Evolutionary conservation across 2,888 invertebrate genomes (phyloP).

Genomic region (Drosophila lutescens): DNA sequence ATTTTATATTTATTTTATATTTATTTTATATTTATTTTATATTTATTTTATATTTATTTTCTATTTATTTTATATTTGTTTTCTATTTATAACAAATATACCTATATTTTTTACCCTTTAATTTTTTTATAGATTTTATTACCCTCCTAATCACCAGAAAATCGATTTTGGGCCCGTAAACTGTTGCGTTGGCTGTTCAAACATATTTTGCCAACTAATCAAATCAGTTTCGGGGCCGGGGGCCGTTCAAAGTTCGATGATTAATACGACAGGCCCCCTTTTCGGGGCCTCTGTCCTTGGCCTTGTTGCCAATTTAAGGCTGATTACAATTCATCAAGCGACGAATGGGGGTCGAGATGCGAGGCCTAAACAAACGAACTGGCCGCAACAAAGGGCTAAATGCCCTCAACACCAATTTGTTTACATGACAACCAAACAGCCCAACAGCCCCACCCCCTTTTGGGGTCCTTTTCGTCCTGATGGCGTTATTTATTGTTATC

Average conservation of each 20-base stretch:
- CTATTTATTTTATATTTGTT: no score
- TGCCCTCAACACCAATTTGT: conserved; percentile 73
- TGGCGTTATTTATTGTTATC: conserved; percentile 78
- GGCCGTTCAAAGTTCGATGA: conserved; percentile 53
- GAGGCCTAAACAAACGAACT: conserved; percentile 59
- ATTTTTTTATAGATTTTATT: no score
- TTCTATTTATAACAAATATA: no score
- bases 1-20: no score
- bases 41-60: no score
- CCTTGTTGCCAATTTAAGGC: conserved; percentile 58
- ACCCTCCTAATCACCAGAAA: conserved; percentile 4
- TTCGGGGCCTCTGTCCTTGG: conserved; percentile 12
- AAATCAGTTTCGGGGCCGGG: conserved; percentile 16
- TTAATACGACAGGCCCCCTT: conserved; percentile 52
- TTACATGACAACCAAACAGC: conserved; percentile 59
- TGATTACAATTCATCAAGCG: conserved; percentile 75
- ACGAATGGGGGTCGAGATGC: conserved; percentile 29
- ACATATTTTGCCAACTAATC: conserved; percentile 41
- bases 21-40: no score
- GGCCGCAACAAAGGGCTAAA: conserved; percentile 62
- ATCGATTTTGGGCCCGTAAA: conserved; percentile 20
- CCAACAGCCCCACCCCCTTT: conserved; percentile 1
- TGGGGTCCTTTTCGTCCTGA: conserved; percentile 53
- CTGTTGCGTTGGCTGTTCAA: conserved; percentile 29
- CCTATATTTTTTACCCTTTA: no score